These are phyloP conservation scores for Alouatta palliata DNA, from an alignment of 2,113 vertebrate genomes.

Conservation along the genomic window DNA sequence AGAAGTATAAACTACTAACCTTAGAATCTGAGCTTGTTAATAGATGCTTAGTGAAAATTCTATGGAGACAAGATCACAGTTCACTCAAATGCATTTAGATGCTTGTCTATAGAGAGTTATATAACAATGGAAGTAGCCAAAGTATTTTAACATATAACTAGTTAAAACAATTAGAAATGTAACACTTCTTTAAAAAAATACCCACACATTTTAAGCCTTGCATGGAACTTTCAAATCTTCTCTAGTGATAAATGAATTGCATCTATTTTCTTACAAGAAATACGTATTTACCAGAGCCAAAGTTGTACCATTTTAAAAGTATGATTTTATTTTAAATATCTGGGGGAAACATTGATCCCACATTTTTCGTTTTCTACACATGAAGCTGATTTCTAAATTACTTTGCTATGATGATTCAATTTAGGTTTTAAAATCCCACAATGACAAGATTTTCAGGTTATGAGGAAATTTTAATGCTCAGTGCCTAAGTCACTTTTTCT, in stretches of 20 bases:
- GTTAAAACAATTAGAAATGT: slow-evolving; percentile 48
- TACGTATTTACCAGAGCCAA: slow-evolving; percentile 46
- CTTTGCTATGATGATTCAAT: slow-evolving; percentile 39
- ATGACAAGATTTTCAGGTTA: slow-evolving; percentile 56
- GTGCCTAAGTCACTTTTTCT: slow-evolving; percentile 68
- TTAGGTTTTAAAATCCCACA: slow-evolving; percentile 61
- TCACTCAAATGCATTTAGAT: slow-evolving; percentile 23
- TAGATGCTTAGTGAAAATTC: slow-evolving; percentile 4
- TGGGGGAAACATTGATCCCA: slow-evolving; percentile 63
- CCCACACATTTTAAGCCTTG: background rate
- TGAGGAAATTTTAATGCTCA: slow-evolving; percentile 52
- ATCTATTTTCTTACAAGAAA: slow-evolving; percentile 28
- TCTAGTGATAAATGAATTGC: slow-evolving; percentile 16
- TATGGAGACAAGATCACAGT: slow-evolving; percentile 6
- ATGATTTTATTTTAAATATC: slow-evolving; percentile 71
- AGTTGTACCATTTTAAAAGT: slow-evolving; percentile 53
- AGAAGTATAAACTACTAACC: background rate
- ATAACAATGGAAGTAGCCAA: background rate
- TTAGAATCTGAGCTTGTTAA: slow-evolving; percentile 1
- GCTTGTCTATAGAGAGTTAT: background rate
- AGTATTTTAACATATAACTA: slow-evolving; percentile 20
- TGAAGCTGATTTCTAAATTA: slow-evolving; percentile 63
- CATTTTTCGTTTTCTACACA: slow-evolving; percentile 16
- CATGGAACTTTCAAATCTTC: background rate
- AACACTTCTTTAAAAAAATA: background rate